phyloP scores from a whole-genome alignment of 2,113 vertebrate genomes.

The Chaetops frenatus region DNA sequence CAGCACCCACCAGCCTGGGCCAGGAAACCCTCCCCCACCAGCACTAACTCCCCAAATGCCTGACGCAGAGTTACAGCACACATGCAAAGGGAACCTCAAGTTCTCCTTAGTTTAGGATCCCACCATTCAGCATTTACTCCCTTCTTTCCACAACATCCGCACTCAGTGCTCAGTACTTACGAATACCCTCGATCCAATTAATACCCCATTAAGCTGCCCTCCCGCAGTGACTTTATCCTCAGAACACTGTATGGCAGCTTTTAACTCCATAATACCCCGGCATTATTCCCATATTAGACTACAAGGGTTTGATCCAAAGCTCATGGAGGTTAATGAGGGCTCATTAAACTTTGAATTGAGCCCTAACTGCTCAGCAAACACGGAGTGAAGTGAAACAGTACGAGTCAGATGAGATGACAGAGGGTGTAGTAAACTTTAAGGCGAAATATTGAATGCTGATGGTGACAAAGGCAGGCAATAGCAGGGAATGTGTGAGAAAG shows the following conservation, averaged over 20 bases:
- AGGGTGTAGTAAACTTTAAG: background rate
- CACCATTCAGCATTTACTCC: background rate
- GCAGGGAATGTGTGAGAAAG: background rate
- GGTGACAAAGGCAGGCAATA: background rate
- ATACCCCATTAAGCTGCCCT: background rate
- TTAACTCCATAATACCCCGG: slow-evolving; percentile 52
- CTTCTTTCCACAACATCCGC: background rate
- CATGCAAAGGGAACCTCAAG: background rate
- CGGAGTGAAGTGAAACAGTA: background rate
- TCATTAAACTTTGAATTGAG: slow-evolving; percentile 52
- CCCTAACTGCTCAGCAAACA: slow-evolving; percentile 17
- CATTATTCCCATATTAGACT: slow-evolving; percentile 41
- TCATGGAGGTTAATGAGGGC: slow-evolving; percentile 45
- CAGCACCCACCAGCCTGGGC: background rate
- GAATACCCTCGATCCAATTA: slow-evolving; percentile 46
- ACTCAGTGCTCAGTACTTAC: slow-evolving; percentile 28
- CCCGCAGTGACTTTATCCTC: slow-evolving; percentile 46
- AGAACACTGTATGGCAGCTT: slow-evolving; percentile 33
- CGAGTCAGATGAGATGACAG: background rate
- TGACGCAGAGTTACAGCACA: background rate
- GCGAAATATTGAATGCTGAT: background rate
- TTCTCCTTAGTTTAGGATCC: background rate
- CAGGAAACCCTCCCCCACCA: background rate
- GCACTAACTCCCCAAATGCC: background rate
- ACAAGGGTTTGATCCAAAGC: slow-evolving; percentile 40